Percentiles rank a stretch among this genome's conserved stretches.
Evolutionary conservation across 2,113 vertebrate genomes (phyloP).

Genomic region (Dromiciops gliroides): DNA sequence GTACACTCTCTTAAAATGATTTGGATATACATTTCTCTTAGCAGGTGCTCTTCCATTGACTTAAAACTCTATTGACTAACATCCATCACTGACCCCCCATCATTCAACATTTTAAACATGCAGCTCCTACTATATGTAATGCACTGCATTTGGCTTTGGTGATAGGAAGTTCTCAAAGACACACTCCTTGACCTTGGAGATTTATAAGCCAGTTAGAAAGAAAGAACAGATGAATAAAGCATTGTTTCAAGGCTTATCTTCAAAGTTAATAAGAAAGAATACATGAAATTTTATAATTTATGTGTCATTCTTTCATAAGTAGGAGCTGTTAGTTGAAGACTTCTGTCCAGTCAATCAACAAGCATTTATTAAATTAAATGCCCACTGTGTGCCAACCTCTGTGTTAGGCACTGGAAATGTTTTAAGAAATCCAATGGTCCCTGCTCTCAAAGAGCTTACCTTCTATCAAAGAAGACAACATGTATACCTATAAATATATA

Average conservation of each 20-base stretch:
- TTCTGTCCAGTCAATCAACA: neutral
- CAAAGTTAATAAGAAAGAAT: neutral
- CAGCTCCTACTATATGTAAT: constrained; percentile 1
- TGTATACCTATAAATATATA: neutral
- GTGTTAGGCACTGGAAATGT: neutral
- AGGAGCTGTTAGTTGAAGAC: neutral
- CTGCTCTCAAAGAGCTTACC: neutral
- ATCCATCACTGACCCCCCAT: constrained; percentile 19
- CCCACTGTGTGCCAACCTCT: neutral
- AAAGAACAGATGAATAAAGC: neutral
- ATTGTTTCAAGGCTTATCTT: neutral
- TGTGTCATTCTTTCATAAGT: neutral
- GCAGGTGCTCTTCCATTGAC: constrained; percentile 4
- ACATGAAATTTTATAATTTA: neutral
- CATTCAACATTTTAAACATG: constrained; percentile 15
- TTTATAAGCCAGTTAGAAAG: neutral
- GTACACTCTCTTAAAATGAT: constrained; percentile 37
- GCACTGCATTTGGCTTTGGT: neutral
- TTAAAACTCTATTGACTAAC: constrained; percentile 38
- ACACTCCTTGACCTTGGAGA: neutral
- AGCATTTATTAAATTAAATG: neutral
- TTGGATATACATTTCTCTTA: constrained; percentile 41
- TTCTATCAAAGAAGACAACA: neutral
- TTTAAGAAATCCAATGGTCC: neutral
- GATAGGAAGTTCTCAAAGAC: neutral